Conservation (phyloP, 2,888 invertebrate genomes). For the Pollenia angustigena region DNA sequence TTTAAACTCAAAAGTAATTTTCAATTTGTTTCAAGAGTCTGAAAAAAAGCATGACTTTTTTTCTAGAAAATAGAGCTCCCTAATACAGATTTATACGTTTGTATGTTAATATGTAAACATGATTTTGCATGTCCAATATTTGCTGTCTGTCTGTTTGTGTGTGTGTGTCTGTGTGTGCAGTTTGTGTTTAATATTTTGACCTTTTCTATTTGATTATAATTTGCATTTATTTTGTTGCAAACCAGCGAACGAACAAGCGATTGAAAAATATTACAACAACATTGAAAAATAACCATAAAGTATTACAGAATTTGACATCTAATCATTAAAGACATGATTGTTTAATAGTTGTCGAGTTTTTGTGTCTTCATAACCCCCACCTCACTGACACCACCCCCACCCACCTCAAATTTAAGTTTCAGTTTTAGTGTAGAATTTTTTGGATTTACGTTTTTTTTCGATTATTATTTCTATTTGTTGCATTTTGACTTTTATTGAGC, state of each 20-base stretch:
- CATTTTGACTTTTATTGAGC: slow-evolving; percentile 51
- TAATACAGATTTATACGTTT: too few species aligned
- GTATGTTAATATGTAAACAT: too few species aligned
- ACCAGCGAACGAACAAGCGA: slow-evolving; percentile 22
- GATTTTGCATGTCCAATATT: slow-evolving; percentile 44
- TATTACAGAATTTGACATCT: slow-evolving; percentile 65
- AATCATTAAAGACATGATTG: slow-evolving; percentile 71
- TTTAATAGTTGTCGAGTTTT: slow-evolving; percentile 37
- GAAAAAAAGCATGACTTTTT: too few species aligned
- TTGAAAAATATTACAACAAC: slow-evolving; percentile 57
- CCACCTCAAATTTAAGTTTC: not conserved
- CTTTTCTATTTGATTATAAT: slow-evolving; percentile 72
- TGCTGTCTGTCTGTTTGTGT: slow-evolving; percentile 22
- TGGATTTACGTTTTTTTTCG: not conserved
- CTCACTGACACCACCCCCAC: not conserved
- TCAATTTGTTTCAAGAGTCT: too few species aligned
- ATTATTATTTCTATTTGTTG: not conserved
- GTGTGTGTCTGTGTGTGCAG: slow-evolving; percentile 37
- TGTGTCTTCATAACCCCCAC: slow-evolving; percentile 24
- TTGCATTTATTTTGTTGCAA: slow-evolving; percentile 57
- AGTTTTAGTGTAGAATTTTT: slow-evolving; percentile 35
- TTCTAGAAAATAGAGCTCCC: too few species aligned
- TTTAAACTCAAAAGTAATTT: too few species aligned
- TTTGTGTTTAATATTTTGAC: slow-evolving; percentile 67
- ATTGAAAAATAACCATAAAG: slow-evolving; percentile 50